Base-by-base conservation (phyloP, 1,140 invertebrate species). In the Sarcophaga bullata region DNA sequence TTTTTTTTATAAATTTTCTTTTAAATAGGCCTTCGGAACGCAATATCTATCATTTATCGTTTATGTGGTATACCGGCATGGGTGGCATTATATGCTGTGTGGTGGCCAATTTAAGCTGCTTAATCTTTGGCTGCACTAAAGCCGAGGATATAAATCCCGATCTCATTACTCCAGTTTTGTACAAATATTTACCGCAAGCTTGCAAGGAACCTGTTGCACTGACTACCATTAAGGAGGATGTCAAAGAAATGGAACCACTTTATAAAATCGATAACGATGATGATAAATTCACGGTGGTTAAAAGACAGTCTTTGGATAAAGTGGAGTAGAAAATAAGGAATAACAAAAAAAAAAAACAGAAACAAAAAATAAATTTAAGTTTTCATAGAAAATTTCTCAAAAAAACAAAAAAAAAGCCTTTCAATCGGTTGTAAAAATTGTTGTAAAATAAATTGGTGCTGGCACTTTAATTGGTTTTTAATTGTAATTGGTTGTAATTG, bases 31-130 rank as follows among this genome's bases (percentile, higher is more conserved):
- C 87, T 0, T 87, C 86, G 0, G 87, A 86, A 54, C 84, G 86
- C 2, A 85, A 88, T 76, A 73, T 88, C 1, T 88, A 88, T 47
- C 86, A 88, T 82, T 83, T 88, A 37, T 88, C 87, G 0, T 88
- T 88, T 76, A 82, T 86, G 25, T 88, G 87, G 86, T 88, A 87
- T 52, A 87, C 87, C 0, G 86, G 84, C 0, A 25, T 87, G 25
- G 87, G 87, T 17, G 84, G 85, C 0, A 37, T 86, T 0, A 84
- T 88, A 46, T 85, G 85, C n/a, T 85, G 82, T 15, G 62, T 83
- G 3, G 73, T 86, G 25, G 82, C 87, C 0, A 8, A 86, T 17
- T 15, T 88, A 10, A 83, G 83, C 8, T 78, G 85, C 9, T 80
- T 86, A 0, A 8, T 85, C 8, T 87, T 86, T 13, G 87, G 87